A percentile compares a stretch with the other conserved stretches of the same genome.
Conservation (phyloP, 30 jellyfish, hydroid and myxozoan genomes). For the Aurelia aurita region DNA sequence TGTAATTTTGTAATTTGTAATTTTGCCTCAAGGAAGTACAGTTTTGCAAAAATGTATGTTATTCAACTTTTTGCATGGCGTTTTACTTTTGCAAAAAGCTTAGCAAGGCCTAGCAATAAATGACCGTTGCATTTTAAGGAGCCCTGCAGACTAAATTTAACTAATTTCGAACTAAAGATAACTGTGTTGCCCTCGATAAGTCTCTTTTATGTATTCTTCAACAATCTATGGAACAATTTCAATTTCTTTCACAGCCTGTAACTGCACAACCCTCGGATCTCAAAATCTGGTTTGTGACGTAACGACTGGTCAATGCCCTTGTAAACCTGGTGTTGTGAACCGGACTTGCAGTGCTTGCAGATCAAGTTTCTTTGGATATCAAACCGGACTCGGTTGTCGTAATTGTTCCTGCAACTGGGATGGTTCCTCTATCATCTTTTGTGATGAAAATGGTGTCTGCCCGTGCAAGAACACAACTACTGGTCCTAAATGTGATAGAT, state of each 20-base stretch:
- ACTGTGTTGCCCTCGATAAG: no score
- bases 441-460: slow-evolving; percentile 78
- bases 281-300: slow-evolving; percentile 62
- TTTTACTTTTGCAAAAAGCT: no score
- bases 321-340: slow-evolving; percentile 74
- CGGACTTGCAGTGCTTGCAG: slow-evolving; percentile 79
- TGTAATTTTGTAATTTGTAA: no score
- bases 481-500: slow-evolving; percentile 72
- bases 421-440: slow-evolving; percentile 70
- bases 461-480: slow-evolving; percentile 68
- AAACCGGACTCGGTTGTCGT: slow-evolving; percentile 76
- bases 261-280: slow-evolving; percentile 72
- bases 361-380: slow-evolving; percentile 71
- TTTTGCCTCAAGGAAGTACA: no score
- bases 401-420: slow-evolving; percentile 76
- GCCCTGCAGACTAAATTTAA: no score
- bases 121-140: no score
- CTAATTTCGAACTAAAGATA: no score
- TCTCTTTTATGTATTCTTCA: no score
- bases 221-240: no score
- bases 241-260: slow-evolving; percentile 62
- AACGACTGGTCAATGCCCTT: slow-evolving; percentile 80
- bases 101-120: no score
- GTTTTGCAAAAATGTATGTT: no score
- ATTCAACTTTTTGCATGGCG: no score